phyloP scores from a whole-genome alignment of 2,797 vertebrate species.

The Serranus cabrilla region DNA sequence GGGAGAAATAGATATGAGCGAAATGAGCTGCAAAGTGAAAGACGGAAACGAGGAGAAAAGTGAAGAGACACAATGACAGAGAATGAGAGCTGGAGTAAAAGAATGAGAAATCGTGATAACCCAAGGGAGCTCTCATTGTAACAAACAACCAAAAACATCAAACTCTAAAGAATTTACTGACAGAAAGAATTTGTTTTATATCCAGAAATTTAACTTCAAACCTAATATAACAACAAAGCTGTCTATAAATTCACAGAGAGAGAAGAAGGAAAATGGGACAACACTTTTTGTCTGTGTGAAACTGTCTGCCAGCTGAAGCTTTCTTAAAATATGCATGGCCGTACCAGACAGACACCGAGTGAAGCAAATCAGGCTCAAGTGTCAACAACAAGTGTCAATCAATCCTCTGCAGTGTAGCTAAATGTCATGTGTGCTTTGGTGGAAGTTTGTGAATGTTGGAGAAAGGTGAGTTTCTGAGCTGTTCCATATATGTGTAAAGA shows the following conservation, averaged over 20 bases:
- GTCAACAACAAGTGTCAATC: conserved; percentile 49
- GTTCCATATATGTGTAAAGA: neutral
- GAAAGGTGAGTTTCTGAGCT: neutral
- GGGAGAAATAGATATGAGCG: conserved; percentile 15
- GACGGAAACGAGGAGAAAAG: conserved; percentile 5
- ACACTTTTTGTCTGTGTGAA: conserved; percentile 18
- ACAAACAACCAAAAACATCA: conserved; percentile 37
- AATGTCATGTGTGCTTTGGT: conserved; percentile 26
- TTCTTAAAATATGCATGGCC: conserved; percentile 48
- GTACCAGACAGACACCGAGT: conserved; percentile 25
- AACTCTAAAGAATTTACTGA: conserved; percentile 26
- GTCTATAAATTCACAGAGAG: conserved; percentile 35
- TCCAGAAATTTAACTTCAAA: conserved; percentile 27
- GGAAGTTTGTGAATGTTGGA: conserved; percentile 2
- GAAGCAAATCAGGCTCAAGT: conserved; percentile 42
- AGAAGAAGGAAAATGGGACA: conserved; percentile 9
- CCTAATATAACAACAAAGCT: conserved; percentile 32
- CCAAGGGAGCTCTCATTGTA: conserved; percentile 12
- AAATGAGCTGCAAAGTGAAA: conserved; percentile 31
- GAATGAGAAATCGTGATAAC: conserved; percentile 10
- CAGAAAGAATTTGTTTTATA: conserved; percentile 12
- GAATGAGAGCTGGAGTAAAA: conserved; percentile 26
- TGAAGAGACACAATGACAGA: conserved; percentile 26
- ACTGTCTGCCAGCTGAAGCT: conserved; percentile 30
- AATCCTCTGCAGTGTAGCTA: conserved; percentile 23